Evolutionary conservation across 2,888 invertebrate genomes (phyloP), one percentile per base, ranked within the genome.

Genomic region (Diarsia dahlii): DNA sequence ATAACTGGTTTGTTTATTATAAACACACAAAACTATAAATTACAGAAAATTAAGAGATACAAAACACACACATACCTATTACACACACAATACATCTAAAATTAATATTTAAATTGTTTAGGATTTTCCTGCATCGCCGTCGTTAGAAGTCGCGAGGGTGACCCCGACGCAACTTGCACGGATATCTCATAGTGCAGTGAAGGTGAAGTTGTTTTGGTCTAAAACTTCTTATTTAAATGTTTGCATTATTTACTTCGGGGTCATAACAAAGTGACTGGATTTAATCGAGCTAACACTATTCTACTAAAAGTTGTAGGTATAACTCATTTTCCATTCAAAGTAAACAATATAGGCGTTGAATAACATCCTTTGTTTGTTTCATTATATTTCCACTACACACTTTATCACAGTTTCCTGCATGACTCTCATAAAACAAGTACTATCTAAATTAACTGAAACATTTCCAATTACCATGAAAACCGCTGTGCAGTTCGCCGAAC

Each of bases 401-500:
- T 68, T 68, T 39, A 76, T 63, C 48, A 54, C 48, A 58, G 64
- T 65, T 68, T 74, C 64, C 83, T 66, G 68, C 28, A 28, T n/a
- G 58, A 56, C 46, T 81, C 50, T 64, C 58, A 74, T 71, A 67
- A 74, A 78, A 60, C 63, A 45, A 63, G n/a, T 48, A 48, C 20
- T 72, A 81, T 66, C 54, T 71, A n/a, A 58, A 71, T 71, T n/a
- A 71, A 82, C 58, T 74, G 64, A 67, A 82, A 83, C 71, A 75
- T 54, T 78, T 74, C 60, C 58, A 76, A 69, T 73, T 76, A 78
- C 63, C 70, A 81, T 76, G 74, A 81, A 87, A 80, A 68, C 64
- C 60, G 54, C 50, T 50, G 50, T 23, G 34, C 46, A 45, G 71
- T 76, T 71, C 46, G 45, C 62, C 54, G 50, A 71, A 76, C 69